Percentiles rank a stretch among this genome's conserved stretches.
These are phyloP conservation scores for Trypoxylus dichotomus DNA, from an alignment of 1,140 invertebrate genomes.

Conservation along the genomic window DNA sequence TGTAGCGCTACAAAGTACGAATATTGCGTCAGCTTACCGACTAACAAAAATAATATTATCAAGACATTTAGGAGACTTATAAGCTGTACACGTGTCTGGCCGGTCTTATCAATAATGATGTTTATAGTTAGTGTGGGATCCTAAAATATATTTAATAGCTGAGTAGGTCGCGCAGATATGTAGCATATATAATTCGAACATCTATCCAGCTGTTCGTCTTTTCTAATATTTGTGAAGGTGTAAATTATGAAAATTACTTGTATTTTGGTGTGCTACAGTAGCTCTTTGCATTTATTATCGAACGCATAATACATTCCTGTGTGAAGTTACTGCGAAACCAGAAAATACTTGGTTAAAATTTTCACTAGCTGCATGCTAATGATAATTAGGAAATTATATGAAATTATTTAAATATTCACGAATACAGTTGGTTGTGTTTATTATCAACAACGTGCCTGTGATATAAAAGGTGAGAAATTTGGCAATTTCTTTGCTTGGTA, in stretches of 20 bases:
- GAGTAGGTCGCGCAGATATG: background rate
- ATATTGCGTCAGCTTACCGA: background rate
- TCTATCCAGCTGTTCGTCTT: background rate
- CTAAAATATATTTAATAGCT: slow-evolving; percentile 12
- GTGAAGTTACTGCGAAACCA: too few species aligned
- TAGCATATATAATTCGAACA: background rate
- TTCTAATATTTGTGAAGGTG: background rate
- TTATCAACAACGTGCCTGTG: too few species aligned
- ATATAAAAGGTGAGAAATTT: too few species aligned
- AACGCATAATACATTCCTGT: background rate
- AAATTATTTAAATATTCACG: too few species aligned
- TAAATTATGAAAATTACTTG: slow-evolving; percentile 1
- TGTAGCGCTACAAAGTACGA: background rate
- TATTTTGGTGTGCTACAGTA: background rate
- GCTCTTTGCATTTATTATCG: background rate
- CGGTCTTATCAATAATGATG: background rate
- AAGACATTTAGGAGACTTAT: background rate
- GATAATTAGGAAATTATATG: too few species aligned
- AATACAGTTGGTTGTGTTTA: too few species aligned
- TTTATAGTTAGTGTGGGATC: background rate
- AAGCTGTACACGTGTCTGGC: background rate
- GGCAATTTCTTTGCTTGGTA: too few species aligned
- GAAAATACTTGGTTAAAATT: too few species aligned
- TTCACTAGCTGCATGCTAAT: too few species aligned
- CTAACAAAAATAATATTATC: slow-evolving; percentile 4